Conservation (phyloP, 2,797 vertebrate species). For the Apogon talboti region DNA sequence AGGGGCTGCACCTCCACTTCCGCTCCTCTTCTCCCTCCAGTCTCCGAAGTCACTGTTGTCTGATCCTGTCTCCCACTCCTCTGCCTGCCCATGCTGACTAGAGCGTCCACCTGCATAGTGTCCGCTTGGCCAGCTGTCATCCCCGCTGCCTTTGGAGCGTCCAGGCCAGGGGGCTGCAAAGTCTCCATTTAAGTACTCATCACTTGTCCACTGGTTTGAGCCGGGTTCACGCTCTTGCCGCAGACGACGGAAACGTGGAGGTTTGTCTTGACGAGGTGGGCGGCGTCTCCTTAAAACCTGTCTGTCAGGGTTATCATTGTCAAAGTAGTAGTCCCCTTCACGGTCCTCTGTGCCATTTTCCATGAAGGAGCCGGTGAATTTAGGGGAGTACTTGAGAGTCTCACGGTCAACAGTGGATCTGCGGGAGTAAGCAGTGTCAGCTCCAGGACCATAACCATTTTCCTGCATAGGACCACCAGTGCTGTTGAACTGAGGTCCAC, state of each 20-base stretch:
- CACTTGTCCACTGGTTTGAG: constrained; percentile 89
- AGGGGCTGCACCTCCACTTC: constrained; percentile 46
- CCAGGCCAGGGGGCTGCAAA: constrained; percentile 87
- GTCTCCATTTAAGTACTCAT: constrained; percentile 88
- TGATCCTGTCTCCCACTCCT: constrained; percentile 97
- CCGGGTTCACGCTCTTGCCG: constrained; percentile 90
- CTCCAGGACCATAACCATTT: constrained; percentile 82
- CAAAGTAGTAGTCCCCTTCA: constrained; percentile 87
- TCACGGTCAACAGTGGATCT: constrained; percentile 87
- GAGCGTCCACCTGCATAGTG: constrained; percentile 75
- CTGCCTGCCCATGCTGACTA: constrained; percentile 85
- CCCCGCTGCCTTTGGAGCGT: constrained; percentile 84
- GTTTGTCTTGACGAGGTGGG: constrained; percentile 97
- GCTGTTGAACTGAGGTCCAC: constrained; percentile 78
- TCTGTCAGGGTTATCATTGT: constrained; percentile 89
- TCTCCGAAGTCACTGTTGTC: constrained; percentile 97
- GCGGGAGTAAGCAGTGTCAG: constrained; percentile 81
- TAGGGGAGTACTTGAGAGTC: constrained; percentile 84
- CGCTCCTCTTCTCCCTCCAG: constrained; percentile 87
- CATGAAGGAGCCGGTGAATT: constrained; percentile 84
- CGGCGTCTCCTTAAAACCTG: constrained; percentile 91
- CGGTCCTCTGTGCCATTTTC: constrained; percentile 89
- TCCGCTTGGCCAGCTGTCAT: constrained; percentile 77
- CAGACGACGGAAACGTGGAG: constrained; percentile 93
- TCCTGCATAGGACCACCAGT: constrained; percentile 85